These are phyloP conservation scores for Nasonia longicornis DNA, from an alignment of 1,140 invertebrate species.

Conservation along the genomic window DNA sequence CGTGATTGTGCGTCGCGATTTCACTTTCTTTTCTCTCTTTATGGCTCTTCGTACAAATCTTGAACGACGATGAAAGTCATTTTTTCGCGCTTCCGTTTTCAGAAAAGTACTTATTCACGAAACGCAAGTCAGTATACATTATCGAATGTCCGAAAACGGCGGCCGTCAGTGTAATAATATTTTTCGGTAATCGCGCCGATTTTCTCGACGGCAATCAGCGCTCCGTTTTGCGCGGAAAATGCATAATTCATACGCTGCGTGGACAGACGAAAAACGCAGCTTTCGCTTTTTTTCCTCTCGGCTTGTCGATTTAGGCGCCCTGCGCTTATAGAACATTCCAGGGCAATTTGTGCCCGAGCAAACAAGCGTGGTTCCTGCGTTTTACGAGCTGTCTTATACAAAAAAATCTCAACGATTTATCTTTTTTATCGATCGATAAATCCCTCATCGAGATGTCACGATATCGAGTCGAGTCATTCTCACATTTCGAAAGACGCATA, in stretches of 20 bases:
- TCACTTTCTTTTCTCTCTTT: no score
- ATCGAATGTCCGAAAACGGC: background rate
- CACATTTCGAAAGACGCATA: no score
- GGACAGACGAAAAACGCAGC: slow-evolving; percentile 18
- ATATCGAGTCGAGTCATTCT: no score
- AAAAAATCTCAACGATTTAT: no score
- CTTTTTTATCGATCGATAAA: no score
- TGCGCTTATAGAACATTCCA: background rate
- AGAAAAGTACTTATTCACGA: no score
- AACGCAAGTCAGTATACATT: no score
- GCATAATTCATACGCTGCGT: slow-evolving; percentile 16
- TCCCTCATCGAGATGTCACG: no score
- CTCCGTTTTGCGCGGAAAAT: background rate
- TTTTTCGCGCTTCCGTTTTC: no score
- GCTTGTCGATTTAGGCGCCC: background rate
- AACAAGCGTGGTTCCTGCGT: slow-evolving; percentile 24
- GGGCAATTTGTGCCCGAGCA: slow-evolving; percentile 12
- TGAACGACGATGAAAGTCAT: no score
- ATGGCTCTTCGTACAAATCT: no score
- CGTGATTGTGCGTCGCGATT: no score
- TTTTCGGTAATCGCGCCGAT: background rate
- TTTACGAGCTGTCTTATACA: slow-evolving; percentile 15
- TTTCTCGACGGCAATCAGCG: background rate
- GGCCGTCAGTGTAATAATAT: background rate
- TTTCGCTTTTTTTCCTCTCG: slow-evolving; percentile 21